Evolutionary conservation across 2,888 invertebrate species (phyloP).

Genomic region (Drosophila falleni): DNA sequence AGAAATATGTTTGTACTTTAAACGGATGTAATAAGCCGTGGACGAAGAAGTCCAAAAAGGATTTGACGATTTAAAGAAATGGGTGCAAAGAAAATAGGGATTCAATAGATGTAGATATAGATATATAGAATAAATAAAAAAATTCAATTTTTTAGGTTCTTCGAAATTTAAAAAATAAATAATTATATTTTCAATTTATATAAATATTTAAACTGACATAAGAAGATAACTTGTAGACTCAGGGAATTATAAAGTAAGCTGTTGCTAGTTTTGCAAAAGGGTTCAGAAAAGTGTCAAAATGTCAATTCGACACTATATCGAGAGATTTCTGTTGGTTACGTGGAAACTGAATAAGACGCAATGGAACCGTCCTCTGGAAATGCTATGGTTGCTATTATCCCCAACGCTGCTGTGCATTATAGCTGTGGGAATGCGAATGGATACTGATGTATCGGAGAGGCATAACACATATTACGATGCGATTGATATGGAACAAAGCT

Average conservation of each 20-base stretch:
- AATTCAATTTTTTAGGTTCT: too few species aligned
- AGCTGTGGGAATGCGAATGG: constrained; percentile 31
- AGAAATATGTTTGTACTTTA: constrained; percentile 20
- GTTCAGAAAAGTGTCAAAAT: constrained; percentile 31
- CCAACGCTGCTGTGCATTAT: constrained; percentile 45
- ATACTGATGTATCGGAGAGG: neutral
- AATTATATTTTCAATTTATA: too few species aligned
- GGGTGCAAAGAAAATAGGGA: neutral
- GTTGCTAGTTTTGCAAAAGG: neutral
- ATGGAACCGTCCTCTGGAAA: constrained; percentile 44
- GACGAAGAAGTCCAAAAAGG: neutral
- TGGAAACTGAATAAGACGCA: constrained; percentile 63
- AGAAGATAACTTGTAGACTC: too few species aligned
- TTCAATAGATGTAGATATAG: neutral
- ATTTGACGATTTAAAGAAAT: neutral
- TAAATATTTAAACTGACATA: too few species aligned
- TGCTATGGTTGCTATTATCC: constrained; percentile 41
- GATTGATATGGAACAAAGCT: constrained; percentile 44
- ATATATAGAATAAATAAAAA: too few species aligned
- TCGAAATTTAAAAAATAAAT: too few species aligned
- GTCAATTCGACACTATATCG: constrained; percentile 43
- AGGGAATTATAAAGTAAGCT: neutral
- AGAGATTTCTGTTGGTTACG: constrained; percentile 48
- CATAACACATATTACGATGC: constrained; percentile 24
- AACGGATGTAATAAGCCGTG: constrained; percentile 35